These are phyloP conservation scores for Pogonognathellus flavescens DNA, from an alignment of 1,140 invertebrate genomes.

Conservation along the genomic window DNA sequence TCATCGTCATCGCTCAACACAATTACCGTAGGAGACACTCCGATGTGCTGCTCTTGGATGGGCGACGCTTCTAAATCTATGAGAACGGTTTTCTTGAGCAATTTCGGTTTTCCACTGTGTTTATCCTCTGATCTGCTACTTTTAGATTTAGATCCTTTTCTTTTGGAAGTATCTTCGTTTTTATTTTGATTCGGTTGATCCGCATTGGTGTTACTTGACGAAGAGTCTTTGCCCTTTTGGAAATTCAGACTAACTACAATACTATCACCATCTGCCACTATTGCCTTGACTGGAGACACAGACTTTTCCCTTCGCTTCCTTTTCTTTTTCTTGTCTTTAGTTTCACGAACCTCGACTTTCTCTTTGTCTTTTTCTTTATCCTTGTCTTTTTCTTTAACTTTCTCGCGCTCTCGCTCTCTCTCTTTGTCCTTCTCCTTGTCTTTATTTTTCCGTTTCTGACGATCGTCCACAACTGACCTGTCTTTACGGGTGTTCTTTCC, in stretches of 20 bases:
- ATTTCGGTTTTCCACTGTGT: slow-evolving; percentile 51
- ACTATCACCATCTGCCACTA: slow-evolving; percentile 91
- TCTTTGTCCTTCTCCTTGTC: too few species aligned
- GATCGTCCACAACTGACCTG: slow-evolving; percentile 21
- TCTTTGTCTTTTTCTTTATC: slow-evolving; percentile 64
- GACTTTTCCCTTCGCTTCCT: slow-evolving; percentile 74
- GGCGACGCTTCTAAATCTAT: slow-evolving; percentile 64
- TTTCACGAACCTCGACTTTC: slow-evolving; percentile 71
- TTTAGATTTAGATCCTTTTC: slow-evolving; percentile 5
- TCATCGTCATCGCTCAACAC: slow-evolving; percentile 63
- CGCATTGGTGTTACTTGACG: slow-evolving; percentile 27
- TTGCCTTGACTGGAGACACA: slow-evolving; percentile 84
- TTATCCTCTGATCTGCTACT: slow-evolving; percentile 32
- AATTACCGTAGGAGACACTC: slow-evolving; percentile 54
- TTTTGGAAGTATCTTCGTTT: slow-evolving; percentile 43
- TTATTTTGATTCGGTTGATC: slow-evolving; percentile 11
- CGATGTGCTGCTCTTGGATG: slow-evolving; percentile 62
- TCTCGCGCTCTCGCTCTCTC: slow-evolving; percentile 54
- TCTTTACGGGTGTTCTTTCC: slow-evolving; percentile 33
- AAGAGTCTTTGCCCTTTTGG: slow-evolving; percentile 69
- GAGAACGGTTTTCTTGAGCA: slow-evolving; percentile 61
- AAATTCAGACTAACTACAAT: slow-evolving; percentile 93
- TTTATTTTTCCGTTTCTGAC: slow-evolving; percentile 63
- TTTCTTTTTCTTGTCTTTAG: slow-evolving; percentile 70
- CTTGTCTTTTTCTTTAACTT: slow-evolving; percentile 67